A percentile compares a stretch with the other conserved stretches of the same genome.
These are phyloP conservation scores for Pavo muticus DNA, from an alignment of 2,113 vertebrate genomes.

Conservation along the genomic window DNA sequence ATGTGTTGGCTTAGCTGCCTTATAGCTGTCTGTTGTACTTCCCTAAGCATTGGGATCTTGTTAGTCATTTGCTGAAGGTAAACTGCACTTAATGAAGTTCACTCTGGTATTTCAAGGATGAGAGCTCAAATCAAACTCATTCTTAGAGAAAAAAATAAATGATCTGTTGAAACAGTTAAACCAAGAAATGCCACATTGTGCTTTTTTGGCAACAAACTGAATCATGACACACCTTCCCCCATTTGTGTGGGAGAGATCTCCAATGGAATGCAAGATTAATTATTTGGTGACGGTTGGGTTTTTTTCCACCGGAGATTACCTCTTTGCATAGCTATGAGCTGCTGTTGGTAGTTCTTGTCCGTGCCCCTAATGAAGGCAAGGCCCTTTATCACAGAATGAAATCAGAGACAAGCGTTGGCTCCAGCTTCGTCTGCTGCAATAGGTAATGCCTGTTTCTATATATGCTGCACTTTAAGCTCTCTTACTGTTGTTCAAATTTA, in stretches of 20 bases:
- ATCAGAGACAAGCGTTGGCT: background rate
- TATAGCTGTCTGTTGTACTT: background rate
- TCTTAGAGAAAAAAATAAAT: background rate
- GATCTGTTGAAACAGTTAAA: conserved; percentile 43
- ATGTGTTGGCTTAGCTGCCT: background rate
- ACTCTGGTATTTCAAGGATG: background rate
- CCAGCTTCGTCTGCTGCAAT: background rate
- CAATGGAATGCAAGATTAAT: conserved; percentile 58
- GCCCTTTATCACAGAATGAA: background rate
- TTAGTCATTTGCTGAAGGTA: background rate
- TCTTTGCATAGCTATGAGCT: conserved; percentile 25
- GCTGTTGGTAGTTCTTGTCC: background rate
- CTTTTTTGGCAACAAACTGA: conserved; percentile 59
- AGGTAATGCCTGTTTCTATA: background rate
- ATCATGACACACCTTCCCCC: conserved; percentile 55
- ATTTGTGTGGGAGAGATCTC: conserved; percentile 48
- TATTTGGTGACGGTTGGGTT: background rate
- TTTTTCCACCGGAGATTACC: conserved; percentile 24
- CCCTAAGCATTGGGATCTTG: background rate
- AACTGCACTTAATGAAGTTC: background rate
- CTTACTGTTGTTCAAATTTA: background rate
- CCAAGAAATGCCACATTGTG: background rate
- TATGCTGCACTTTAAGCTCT: background rate
- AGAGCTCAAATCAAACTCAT: background rate
- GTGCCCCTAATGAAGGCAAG: background rate